Base-by-base conservation (phyloP, 2,888 invertebrate species). In the Creontiades dilutus region DNA sequence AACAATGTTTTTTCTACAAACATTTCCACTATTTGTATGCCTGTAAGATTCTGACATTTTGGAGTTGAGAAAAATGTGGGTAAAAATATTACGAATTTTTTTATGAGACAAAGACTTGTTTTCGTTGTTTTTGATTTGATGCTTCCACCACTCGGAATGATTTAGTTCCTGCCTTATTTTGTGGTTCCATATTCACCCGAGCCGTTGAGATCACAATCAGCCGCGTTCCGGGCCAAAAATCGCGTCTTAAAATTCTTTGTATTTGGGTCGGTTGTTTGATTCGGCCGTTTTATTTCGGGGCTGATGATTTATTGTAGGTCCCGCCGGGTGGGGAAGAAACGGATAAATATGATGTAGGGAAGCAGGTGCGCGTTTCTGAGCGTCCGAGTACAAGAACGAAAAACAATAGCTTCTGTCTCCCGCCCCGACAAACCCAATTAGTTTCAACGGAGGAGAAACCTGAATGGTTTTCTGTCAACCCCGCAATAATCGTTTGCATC, bases 391-490 rank as follows among this genome's bases (percentile, higher is more conserved):
- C 78, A 78, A 78, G 78, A 46, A n/a, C 14, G 9, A 9, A 46
- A 78, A 78, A 78, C 78, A 78, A 78, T 78, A 78, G 78, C 78
- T 46, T 78, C 78, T 78, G 78, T 78, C 78, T 78, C n/a, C 37
- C 12, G 46, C 4, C 78, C 37, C 78, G 46, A 37, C 78, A 78
- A 78, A 78, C n/a, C 19, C 78, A 78, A 78, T 78, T 78, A 78
- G 78, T 78, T 76, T 78, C 78, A 46, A 7, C 37, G 37, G 46
- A 37, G 19, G 46, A 19, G 37, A 78, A 47, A 14, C 37, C 78
- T 78, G 46, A 78, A 78, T 78, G 78, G 47, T 16, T 46, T 16
- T 78, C 47, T 78, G 46, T 78, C 47, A 46, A 16, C 46, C 19
- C 78, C 16, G 16, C 78, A 78, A 47, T 37, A 2, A 78, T 46